Percentiles rank a stretch among this genome's conserved stretches.
Conservation (phyloP, 2,888 invertebrate species). For the Metopia argyrocephala region DNA sequence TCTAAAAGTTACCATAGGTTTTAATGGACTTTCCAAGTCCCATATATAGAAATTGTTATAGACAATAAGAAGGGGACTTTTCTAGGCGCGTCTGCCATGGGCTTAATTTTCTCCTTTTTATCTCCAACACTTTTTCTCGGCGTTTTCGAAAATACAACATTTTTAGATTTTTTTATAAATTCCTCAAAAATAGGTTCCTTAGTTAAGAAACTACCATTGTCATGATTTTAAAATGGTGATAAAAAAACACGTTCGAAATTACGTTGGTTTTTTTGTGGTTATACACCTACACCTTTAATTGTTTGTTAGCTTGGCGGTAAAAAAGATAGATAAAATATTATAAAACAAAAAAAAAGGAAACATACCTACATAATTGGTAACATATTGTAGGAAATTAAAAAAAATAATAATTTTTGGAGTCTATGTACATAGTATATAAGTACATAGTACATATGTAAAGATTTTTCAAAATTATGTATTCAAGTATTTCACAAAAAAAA, state of each 20-base stretch:
- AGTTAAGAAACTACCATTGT: too few species aligned
- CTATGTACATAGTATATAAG: not conserved
- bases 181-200: too few species aligned
- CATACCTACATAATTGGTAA: constrained; percentile 14
- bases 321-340: not conserved
- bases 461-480: not conserved
- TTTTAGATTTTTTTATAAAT: too few species aligned
- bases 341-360: not conserved
- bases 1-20: constrained; percentile 85
- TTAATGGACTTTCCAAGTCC: constrained; percentile 76
- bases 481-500: not conserved
- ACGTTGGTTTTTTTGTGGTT: too few species aligned
- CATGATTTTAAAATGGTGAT: too few species aligned
- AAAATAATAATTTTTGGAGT: not conserved
- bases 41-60: constrained; percentile 72
- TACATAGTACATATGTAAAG: not conserved
- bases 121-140: too few species aligned
- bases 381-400: constrained; percentile 47
- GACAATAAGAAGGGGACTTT: too few species aligned
- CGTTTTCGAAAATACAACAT: too few species aligned
- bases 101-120: too few species aligned
- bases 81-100: too few species aligned
- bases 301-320: not conserved
- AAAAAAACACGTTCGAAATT: not conserved
- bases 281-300: not conserved